These are phyloP conservation scores for Ranitomeya imitator DNA, from an alignment of 2,113 vertebrate genomes.

Conservation along the genomic window DNA sequence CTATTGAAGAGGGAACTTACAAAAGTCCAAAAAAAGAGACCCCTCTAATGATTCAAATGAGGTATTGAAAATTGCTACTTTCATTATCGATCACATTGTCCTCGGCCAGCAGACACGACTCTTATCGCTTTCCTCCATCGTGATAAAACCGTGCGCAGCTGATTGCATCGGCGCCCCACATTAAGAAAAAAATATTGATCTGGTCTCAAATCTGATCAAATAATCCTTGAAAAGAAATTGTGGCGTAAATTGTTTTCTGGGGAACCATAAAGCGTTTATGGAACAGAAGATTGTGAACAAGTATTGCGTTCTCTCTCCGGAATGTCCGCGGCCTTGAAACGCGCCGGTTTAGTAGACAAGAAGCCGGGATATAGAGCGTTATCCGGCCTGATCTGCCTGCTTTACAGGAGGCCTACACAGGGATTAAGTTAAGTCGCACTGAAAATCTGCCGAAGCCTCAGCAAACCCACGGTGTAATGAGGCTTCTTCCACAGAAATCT, in stretches of 20 bases:
- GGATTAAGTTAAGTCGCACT: constrained; percentile 54
- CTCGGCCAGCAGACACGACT: background rate
- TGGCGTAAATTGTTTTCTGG: background rate
- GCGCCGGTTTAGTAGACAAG: constrained; percentile 32
- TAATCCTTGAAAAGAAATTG: constrained; percentile 29
- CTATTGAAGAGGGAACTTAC: no score
- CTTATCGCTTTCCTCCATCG: background rate
- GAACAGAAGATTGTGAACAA: constrained; percentile 6
- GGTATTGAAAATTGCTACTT: no score
- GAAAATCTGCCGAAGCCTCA: constrained; percentile 51
- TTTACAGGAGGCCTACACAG: constrained; percentile 43
- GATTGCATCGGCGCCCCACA: background rate
- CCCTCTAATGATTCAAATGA: no score
- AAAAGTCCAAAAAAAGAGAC: no score
- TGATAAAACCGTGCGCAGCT: no score
- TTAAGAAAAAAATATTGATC: constrained; percentile 20
- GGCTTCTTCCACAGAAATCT: constrained; percentile 44
- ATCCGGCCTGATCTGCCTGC: constrained; percentile 51
- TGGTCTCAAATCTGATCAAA: constrained; percentile 16
- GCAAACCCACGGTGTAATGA: constrained; percentile 56
- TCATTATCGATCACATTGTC: no score
- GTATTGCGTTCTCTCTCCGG: background rate
- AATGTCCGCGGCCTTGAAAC: constrained; percentile 17
- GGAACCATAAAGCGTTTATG: constrained; percentile 16
- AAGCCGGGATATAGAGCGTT: constrained; percentile 38